These are phyloP conservation scores for Melanotaenia parkinsoni DNA, from an alignment of 2,797 vertebrate species.

Conservation along the genomic window DNA sequence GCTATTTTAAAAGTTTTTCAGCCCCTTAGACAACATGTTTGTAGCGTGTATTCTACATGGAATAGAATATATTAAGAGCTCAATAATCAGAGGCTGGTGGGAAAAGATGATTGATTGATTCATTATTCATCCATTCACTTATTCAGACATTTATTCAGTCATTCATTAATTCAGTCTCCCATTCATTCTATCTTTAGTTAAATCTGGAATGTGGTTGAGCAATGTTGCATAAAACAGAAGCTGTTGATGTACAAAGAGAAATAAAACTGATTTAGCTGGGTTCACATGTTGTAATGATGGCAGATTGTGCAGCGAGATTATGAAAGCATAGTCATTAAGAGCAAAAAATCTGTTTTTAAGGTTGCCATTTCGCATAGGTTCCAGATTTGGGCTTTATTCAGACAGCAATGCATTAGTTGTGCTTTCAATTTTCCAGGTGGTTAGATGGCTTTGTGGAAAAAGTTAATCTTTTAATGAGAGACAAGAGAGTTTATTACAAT, in stretches of 20 bases:
- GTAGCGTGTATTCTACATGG: neutral
- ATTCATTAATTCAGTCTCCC: too few relatives aligned
- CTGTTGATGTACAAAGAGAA: neutral
- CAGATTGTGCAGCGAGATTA: neutral
- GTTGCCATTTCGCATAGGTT: neutral
- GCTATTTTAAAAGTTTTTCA: neutral
- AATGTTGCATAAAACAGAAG: neutral
- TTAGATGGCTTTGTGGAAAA: conserved; percentile 20
- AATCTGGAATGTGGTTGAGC: neutral
- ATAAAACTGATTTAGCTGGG: neutral
- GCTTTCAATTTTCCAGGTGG: conserved; percentile 28
- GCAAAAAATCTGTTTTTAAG: neutral
- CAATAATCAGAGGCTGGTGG: neutral
- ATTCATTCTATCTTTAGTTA: too few relatives aligned
- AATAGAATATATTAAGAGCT: neutral
- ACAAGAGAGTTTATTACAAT: conserved; percentile 29
- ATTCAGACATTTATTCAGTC: too few relatives aligned
- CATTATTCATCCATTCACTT: too few relatives aligned
- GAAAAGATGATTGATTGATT: neutral
- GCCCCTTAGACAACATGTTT: neutral
- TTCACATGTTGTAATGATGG: conserved; percentile 2
- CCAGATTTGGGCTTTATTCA: conserved; percentile 11
- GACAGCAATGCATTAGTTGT: conserved; percentile 10
- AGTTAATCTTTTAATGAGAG: conserved; percentile 26
- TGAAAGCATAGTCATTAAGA: conserved; percentile 26